Evolutionary conservation across 1,140 invertebrate species (phyloP).

Genomic region (Megalonaias nervosa): DNA sequence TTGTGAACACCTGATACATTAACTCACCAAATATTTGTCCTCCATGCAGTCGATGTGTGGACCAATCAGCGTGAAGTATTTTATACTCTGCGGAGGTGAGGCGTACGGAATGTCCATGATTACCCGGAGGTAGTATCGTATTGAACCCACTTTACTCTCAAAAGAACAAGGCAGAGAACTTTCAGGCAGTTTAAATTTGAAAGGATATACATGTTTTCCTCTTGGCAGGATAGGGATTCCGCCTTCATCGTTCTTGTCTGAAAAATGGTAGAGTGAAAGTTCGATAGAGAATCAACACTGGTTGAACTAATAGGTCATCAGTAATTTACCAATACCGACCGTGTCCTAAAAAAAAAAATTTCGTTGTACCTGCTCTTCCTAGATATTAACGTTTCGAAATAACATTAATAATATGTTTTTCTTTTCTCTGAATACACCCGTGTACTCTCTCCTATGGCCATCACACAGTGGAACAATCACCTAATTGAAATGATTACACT

Average conservation of each 20-base stretch:
- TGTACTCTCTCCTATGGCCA: too few relatives aligned
- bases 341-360: too few relatives aligned
- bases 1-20: background rate
- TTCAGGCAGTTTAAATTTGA: conserved; percentile 85
- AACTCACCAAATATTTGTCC: conserved; percentile 84
- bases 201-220: conserved; percentile 84
- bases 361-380: too few relatives aligned
- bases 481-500: too few relatives aligned
- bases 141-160: conserved; percentile 83
- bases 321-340: too few relatives aligned
- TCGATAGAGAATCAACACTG: too few relatives aligned
- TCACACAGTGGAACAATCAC: too few relatives aligned
- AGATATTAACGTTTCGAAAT: too few relatives aligned
- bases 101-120: conserved; percentile 88
- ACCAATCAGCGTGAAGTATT: conserved; percentile 89
- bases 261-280: conserved; percentile 23
- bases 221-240: conserved; percentile 83
- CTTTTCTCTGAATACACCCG: too few relatives aligned
- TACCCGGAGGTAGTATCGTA: conserved; percentile 86
- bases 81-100: conserved; percentile 87
- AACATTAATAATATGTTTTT: too few relatives aligned
- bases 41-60: conserved; percentile 91
- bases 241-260: conserved; percentile 79
- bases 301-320: too few relatives aligned
- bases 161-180: conserved; percentile 85